Evolutionary conservation across 2,888 invertebrate genomes (phyloP), one percentile per base, ranked within the genome.

Genomic region (Callyntrura guangdongensis): DNA sequence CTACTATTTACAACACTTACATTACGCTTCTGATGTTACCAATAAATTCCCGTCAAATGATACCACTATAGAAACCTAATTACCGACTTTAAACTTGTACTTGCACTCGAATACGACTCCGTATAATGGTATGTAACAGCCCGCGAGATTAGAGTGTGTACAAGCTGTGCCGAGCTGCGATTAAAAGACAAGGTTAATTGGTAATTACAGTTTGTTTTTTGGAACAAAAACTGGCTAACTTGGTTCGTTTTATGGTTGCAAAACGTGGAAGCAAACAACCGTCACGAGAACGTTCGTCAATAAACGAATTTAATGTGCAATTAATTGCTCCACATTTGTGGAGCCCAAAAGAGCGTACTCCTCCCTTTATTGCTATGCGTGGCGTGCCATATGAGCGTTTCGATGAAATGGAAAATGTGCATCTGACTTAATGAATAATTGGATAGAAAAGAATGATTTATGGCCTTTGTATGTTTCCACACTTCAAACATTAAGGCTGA

Each of bases 401-500:
- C 8, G 45, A 8, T n/a, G 79, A n/a, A 59, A 53, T 36, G n/a
- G n/a, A n/a, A 20, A 45, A 27, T 22, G 56, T 81, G 56, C 25
- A 81, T 27, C 59, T 17, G 59, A 59, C 79, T n/a, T 56, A 59
- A 53, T 61, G 81, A 61, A 81, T 61, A 61, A 61, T 61, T 81
- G 36, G 36, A 81, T 77, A 36, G 53, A 17, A 72, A 81, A 81
- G 56, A 45, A 59, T 81, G 81, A 81, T 81, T 81, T 59, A 81
- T 45, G 61, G 9, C 49, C 20, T 56, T 56, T 17, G 2, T 36
- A 27, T 81, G 77, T 77, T 77, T 81, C 61, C 59, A 81, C 81
- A 81, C 61, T 59, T 81, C 81, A 81, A 81, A 81, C 61, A 27
- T 81, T 59, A 81, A 81, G 81, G 81, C 20, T 61, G 61, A 45